Conservation (phyloP, 1,140 invertebrate genomes). For the Matsumurasca onukii region DNA sequence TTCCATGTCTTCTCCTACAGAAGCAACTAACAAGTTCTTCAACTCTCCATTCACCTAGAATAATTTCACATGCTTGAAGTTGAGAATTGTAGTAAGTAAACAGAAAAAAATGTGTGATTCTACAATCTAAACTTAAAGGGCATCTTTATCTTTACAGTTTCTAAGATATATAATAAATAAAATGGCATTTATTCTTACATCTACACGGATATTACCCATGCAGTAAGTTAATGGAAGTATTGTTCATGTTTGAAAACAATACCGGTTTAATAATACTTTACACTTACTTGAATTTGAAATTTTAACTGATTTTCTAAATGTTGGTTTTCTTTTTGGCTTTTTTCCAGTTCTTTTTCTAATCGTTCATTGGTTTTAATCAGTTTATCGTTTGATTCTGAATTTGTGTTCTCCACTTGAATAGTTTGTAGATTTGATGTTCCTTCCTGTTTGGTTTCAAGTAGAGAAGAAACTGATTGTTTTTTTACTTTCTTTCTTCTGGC, state of each 20-base stretch:
- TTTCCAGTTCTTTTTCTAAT: slow-evolving; percentile 56
- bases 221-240: too few species aligned
- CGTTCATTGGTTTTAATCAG: background rate
- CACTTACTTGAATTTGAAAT: slow-evolving; percentile 79
- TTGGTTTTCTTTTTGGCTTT: slow-evolving; percentile 59
- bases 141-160: background rate
- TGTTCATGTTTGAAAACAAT: too few species aligned
- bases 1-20: slow-evolving; percentile 91
- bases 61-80: slow-evolving; percentile 35
- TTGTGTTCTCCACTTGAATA: background rate
- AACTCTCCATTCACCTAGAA: slow-evolving; percentile 86
- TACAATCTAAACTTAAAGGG: slow-evolving; percentile 3
- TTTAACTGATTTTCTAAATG: slow-evolving; percentile 69
- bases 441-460: slow-evolving; percentile 38
- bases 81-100: slow-evolving; percentile 29
- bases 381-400: background rate
- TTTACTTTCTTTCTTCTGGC: slow-evolving; percentile 42
- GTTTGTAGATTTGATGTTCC: slow-evolving; percentile 38
- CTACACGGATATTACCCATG: too few species aligned
- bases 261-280: too few species aligned
- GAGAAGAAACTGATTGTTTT: slow-evolving; percentile 4
- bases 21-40: slow-evolving; percentile 89
- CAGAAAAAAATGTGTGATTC: too few species aligned
- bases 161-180: slow-evolving; percentile 19
- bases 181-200: too few species aligned